phyloP scores from a whole-genome alignment of 1,140 invertebrate genomes.

The Temnothorax curvispinosus region DNA sequence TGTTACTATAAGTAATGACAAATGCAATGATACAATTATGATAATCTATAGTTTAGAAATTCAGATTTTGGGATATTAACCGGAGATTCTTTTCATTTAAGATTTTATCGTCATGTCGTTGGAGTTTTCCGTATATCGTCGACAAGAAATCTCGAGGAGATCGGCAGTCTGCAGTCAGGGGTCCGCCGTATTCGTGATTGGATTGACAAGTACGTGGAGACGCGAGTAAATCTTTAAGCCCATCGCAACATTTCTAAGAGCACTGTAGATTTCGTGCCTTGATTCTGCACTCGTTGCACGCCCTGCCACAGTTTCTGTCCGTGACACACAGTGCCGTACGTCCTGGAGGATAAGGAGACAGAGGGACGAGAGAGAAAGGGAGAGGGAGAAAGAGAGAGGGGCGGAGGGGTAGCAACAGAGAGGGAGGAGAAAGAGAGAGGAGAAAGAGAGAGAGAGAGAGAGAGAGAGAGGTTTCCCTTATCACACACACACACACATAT shows the following conservation, averaged over 20 bases:
- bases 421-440: background rate
- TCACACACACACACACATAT: background rate
- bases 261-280: constrained; percentile 56
- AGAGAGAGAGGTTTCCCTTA: constrained; percentile 25
- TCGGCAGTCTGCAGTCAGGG: constrained; percentile 1
- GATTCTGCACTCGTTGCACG: constrained; percentile 66
- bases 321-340: constrained; percentile 70
- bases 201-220: constrained; percentile 56
- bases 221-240: constrained; percentile 55
- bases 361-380: background rate
- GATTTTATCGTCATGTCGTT: background rate
- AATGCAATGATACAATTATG: too few relatives aligned
- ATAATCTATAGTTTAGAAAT: background rate
- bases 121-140: background rate
- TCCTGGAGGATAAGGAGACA: constrained; percentile 61
- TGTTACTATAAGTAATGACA: background rate
- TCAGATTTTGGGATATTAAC: background rate
- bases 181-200: constrained; percentile 47
- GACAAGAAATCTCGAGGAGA: constrained; percentile 15
- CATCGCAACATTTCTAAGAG: constrained; percentile 35
- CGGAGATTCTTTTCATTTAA: background rate
- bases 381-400: background rate
- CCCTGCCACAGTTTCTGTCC: constrained; percentile 67
- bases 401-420: too few relatives aligned
- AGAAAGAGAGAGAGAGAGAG: background rate